These are phyloP conservation scores for Phaethornis superciliosus DNA, from an alignment of 2,113 vertebrate species.

Conservation along the genomic window DNA sequence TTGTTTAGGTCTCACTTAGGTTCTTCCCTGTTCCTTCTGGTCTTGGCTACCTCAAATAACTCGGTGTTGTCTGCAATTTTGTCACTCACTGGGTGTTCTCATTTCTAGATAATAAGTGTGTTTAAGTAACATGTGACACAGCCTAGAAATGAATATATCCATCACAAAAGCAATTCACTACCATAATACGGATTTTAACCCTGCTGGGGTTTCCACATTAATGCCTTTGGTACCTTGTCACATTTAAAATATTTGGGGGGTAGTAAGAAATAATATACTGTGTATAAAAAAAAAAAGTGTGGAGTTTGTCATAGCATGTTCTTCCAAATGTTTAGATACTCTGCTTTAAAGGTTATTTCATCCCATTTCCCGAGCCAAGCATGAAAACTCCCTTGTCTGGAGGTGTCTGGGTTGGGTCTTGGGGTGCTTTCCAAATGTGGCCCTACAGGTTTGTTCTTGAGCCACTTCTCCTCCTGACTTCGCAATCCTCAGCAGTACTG, in stretches of 20 bases:
- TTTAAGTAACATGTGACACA: not conserved
- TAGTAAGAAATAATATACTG: not conserved
- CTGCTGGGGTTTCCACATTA: not conserved
- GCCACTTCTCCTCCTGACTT: not conserved
- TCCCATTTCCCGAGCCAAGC: not conserved
- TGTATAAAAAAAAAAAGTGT: fast-evolving
- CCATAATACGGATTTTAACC: not conserved
- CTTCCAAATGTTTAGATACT: not conserved
- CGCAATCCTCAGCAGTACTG: not conserved
- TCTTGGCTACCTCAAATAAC: not conserved
- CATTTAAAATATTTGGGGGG: not conserved
- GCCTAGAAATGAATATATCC: not conserved
- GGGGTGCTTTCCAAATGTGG: not conserved
- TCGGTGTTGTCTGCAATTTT: not conserved
- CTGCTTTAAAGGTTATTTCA: not conserved
- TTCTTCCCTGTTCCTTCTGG: not conserved
- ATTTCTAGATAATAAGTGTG: not conserved
- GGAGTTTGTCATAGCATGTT: not conserved
- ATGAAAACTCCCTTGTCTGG: not conserved
- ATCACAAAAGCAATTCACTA: not conserved
- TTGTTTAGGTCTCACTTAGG: not conserved
- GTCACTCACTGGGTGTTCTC: not conserved
- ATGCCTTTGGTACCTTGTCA: not conserved
- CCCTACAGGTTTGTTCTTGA: not conserved
- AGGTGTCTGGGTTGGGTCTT: not conserved